A percentile compares a stretch with the other conserved stretches of the same genome.
Conservation (phyloP, 2,888 invertebrate species). For the Balanococcus diminutus region DNA sequence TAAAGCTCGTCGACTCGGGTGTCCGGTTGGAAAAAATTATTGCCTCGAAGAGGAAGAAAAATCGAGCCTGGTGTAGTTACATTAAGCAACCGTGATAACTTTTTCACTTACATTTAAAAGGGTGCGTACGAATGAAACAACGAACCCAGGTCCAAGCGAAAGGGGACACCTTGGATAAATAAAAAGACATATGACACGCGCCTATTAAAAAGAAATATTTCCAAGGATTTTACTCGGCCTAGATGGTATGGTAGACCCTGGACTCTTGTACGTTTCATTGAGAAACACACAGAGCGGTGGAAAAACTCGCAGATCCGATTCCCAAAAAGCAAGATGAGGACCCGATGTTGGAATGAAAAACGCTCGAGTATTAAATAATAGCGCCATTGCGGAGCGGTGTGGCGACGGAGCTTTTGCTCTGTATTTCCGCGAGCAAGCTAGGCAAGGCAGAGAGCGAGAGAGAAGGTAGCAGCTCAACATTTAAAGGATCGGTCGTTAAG, state of each 20-base stretch:
- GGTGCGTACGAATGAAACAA: not conserved
- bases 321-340: not conserved
- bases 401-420: not conserved
- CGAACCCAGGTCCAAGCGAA: not conserved
- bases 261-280: not conserved
- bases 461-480: conserved; percentile 26
- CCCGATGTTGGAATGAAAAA: conserved; percentile 39
- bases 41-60: not conserved
- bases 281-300: not conserved
- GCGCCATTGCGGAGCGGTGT: conserved; percentile 37
- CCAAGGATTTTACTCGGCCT: not conserved
- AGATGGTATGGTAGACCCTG: not conserved
- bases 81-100: not conserved
- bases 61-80: not conserved
- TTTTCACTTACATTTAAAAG: conserved; percentile 4
- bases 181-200: conserved; percentile 52
- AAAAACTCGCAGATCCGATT: not conserved
- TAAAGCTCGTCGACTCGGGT: not conserved
- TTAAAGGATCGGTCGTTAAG: conserved; percentile 53
- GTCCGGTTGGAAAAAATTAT: not conserved
- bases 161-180: conserved; percentile 42
- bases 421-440: not conserved
- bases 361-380: conserved; percentile 55
- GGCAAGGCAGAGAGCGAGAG: not conserved
- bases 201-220: conserved; percentile 54